phyloP scores from a whole-genome alignment of 2,888 invertebrate genomes.

The Drosophila niveifrons region DNA sequence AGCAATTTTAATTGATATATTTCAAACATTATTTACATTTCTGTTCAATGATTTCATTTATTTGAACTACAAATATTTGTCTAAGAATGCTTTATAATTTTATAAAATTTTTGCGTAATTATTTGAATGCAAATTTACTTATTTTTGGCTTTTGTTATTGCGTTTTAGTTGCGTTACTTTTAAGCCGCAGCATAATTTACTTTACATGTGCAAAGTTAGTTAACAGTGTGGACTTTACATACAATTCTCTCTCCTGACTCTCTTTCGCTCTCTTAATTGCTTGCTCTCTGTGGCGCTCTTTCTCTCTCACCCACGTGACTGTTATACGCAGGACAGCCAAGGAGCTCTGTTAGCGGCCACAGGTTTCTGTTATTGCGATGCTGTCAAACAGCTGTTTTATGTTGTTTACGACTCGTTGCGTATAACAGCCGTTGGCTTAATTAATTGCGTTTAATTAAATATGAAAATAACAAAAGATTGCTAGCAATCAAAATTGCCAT shows the following conservation, averaged over 20 bases:
- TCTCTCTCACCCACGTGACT: constrained; percentile 48
- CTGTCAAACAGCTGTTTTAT: constrained; percentile 58
- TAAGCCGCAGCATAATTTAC: constrained; percentile 3
- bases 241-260: constrained; percentile 3
- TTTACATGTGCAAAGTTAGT: constrained; percentile 27
- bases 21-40: too few relatives aligned
- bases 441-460: constrained; percentile 31
- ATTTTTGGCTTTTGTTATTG: not conserved
- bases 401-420: constrained; percentile 51
- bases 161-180: not conserved
- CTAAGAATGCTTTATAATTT: not conserved
- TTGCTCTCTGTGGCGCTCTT: not conserved
- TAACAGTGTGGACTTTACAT: constrained; percentile 25
- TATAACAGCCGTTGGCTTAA: constrained; percentile 45
- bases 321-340: constrained; percentile 55
- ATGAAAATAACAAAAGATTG: not conserved
- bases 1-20: too few relatives aligned
- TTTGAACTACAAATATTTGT: too few relatives aligned
- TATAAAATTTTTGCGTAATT: too few relatives aligned
- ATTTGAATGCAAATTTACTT: not conserved
- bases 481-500: not conserved
- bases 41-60: too few relatives aligned
- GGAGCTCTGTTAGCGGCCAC: constrained; percentile 66
- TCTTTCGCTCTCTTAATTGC: not conserved
- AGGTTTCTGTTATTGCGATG: constrained; percentile 64